Percentiles rank a stretch among this genome's conserved stretches.
Evolutionary conservation across 2,888 invertebrate species (phyloP).

Genomic region (Mycalesis mineus): DNA sequence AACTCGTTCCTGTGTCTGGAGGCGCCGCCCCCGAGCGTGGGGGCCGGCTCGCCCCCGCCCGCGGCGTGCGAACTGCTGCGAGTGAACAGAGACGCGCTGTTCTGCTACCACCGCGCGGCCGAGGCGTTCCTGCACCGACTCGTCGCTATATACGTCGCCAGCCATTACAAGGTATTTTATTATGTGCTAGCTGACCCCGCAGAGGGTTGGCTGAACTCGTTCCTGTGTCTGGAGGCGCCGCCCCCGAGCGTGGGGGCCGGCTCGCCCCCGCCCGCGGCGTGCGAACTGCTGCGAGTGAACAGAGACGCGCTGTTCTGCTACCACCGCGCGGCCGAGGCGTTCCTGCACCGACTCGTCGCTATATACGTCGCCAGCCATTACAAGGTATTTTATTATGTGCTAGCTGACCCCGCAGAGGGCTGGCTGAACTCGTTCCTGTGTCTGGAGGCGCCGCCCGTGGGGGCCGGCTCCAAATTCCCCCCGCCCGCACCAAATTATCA

Average conservation of each 20-base stretch:
- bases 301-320: conserved; percentile 97
- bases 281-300: too few relatives aligned
- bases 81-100: conserved; percentile 95
- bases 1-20: conserved; percentile 94
- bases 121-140: conserved; percentile 94
- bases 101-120: conserved; percentile 96
- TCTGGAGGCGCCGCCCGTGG: conserved; percentile 87
- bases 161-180: conserved; percentile 97
- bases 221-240: conserved; percentile 94
- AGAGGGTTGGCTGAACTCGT: conserved; percentile 93
- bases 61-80: too few relatives aligned
- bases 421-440: conserved; percentile 96
- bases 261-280: conserved; percentile 92
- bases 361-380: conserved; percentile 99
- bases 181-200: conserved; percentile 92
- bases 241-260: conserved; percentile 84
- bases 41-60: conserved; percentile 92
- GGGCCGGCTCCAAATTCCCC: conserved; percentile 93
- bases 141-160: conserved; percentile 96
- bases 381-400: too few relatives aligned
- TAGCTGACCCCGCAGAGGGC: conserved; percentile 91
- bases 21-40: conserved; percentile 82
- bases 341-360: conserved; percentile 93
- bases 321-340: conserved; percentile 94
- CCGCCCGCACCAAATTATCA: too few relatives aligned